Evolutionary conservation across 2,888 invertebrate species (phyloP), one percentile per base, ranked within the genome.

Genomic region (Dioctria rufipes): DNA sequence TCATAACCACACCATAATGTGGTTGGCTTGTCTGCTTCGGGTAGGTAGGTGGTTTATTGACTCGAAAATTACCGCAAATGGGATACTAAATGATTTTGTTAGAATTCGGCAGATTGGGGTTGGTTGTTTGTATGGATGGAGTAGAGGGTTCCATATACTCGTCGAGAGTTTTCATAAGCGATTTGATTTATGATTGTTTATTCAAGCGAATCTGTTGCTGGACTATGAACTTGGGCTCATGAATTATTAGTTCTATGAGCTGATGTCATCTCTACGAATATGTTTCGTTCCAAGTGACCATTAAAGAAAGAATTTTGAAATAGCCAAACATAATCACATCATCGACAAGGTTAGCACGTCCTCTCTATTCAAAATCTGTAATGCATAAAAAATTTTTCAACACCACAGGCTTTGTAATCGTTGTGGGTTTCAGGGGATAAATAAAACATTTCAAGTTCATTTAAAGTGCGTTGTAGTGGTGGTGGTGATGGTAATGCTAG

Each of bases 21-120:
- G 54, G 54, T 54, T 54, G 6, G 54, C 54, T 54, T 8, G 6
- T n/a, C 37, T 8, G 25, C 25, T 66, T 46, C 25, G 61, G 6
- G 61, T 61, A 5, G 6, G 6, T 11, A 11, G 39, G 60, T 46
- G 77, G 54, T 78, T 78, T 78, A 78, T 78, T 78, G 78, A 78
- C 78, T 78, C 37, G 78, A 78, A 78, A 78, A 78, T 78, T 78
- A 40, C 78, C 66, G 49, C 78, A 78, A 78, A 78, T 66, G 63
- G 66, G 66, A 78, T 66, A 63, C 51, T 78, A 66, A 78, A 78
- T 78, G 78, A 78, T 78, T 78, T 54, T 49, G 54, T 78, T 51
- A 77, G 58, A 25, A 25, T 25, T 9, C 42, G 5, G n/a, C 25
- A 25, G 25, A 25, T 25, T 25, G 25, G 51, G 42, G 11, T 42